phyloP scores from a whole-genome alignment of 2,797 vertebrate genomes.

The Tragopan temminckii region DNA sequence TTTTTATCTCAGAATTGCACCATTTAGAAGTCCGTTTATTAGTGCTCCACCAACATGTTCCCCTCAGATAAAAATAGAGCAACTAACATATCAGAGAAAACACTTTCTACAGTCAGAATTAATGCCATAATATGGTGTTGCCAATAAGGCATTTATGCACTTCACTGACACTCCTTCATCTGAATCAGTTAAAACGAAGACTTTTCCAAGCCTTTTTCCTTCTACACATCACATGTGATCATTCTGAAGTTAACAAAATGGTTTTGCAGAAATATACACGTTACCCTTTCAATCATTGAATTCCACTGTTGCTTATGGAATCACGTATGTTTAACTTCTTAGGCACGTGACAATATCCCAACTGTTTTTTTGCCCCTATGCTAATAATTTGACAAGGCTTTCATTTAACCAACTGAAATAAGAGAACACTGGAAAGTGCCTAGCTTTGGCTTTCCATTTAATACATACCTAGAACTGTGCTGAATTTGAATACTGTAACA shows the following conservation, averaged over 20 bases:
- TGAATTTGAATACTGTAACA: background rate
- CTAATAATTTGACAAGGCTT: background rate
- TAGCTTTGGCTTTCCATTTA: background rate
- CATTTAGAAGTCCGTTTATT: background rate
- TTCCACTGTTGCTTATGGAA: background rate
- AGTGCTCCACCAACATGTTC: background rate
- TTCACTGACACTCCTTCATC: background rate
- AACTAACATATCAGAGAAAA: background rate
- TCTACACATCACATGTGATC: background rate
- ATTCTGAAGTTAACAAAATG: background rate
- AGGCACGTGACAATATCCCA: background rate
- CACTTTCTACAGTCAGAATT: background rate
- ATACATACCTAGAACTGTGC: background rate
- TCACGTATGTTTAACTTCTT: background rate
- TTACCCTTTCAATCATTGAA: background rate
- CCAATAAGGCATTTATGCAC: background rate
- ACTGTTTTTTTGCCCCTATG: background rate
- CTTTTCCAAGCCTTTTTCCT: background rate
- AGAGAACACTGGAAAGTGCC: background rate
- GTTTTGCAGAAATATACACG: background rate
- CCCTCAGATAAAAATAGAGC: background rate
- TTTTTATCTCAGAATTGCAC: background rate
- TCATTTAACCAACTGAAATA: background rate
- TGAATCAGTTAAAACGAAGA: background rate
- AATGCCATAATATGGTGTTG: background rate